Percentiles rank a stretch among this genome's conserved stretches.
These are phyloP conservation scores for Brenthis hecate DNA, from an alignment of 2,888 invertebrate species.

Conservation along the genomic window DNA sequence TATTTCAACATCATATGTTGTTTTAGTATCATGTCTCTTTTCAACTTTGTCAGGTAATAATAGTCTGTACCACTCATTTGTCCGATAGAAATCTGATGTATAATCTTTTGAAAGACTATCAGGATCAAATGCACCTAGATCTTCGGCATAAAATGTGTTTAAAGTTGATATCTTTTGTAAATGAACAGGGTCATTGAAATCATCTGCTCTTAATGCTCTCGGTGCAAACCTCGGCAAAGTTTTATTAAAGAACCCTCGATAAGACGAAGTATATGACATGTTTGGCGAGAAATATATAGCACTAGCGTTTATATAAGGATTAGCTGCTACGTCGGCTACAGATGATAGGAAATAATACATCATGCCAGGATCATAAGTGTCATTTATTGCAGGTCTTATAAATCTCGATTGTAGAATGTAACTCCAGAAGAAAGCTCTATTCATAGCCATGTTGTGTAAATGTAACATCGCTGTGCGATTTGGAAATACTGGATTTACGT, in stretches of 20 bases:
- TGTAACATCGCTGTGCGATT: conserved; percentile 96
- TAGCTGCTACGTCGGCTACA: conserved; percentile 96
- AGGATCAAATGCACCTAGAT: conserved; percentile 92
- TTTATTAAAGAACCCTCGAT: conserved; percentile 97
- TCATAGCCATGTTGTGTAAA: conserved; percentile 97
- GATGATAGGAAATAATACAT: conserved; percentile 98
- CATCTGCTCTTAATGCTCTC: conserved; percentile 93
- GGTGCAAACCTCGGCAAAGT: conserved; percentile 97
- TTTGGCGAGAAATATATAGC: conserved; percentile 97
- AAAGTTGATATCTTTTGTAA: conserved; percentile 95
- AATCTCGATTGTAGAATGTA: conserved; percentile 95
- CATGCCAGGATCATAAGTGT: conserved; percentile 98
- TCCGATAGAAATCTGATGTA: conserved; percentile 93
- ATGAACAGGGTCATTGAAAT: conserved; percentile 98
- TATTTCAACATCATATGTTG: conserved; percentile 96
- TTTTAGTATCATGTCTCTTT: conserved; percentile 93
- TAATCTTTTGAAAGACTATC: conserved; percentile 93
- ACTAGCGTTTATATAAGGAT: conserved; percentile 95
- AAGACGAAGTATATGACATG: conserved; percentile 96
- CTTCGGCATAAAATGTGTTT: conserved; percentile 93
- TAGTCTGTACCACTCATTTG: conserved; percentile 95
- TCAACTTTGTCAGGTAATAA: conserved; percentile 95
- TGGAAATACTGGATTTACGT: conserved; percentile 96
- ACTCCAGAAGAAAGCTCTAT: conserved; percentile 97
- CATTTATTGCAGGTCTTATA: conserved; percentile 94